Evolutionary conservation across 1,140 invertebrate genomes (phyloP).

Genomic region (Chrysomallon squamiferum): DNA sequence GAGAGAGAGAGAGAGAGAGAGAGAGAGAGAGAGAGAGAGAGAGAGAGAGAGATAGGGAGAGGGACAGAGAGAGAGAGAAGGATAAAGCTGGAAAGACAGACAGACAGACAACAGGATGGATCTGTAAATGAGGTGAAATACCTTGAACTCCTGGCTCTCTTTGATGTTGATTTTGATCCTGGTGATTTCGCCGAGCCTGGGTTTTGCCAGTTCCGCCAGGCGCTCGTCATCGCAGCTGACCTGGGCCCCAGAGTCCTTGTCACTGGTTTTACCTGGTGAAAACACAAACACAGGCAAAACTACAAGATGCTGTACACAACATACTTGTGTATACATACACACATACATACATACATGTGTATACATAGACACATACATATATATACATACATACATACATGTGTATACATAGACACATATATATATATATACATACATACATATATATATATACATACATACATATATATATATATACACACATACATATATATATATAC

Average conservation of each 20-base stretch:
- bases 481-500: too few species aligned
- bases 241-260: conserved; percentile 23
- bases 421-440: neutral
- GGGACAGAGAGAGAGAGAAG: too few species aligned
- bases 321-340: neutral
- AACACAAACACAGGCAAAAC: conserved; percentile 7
- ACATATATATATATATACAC: too few species aligned
- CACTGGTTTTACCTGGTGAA: conserved; percentile 24
- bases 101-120: too few species aligned
- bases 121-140: too few species aligned
- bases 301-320: neutral
- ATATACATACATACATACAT: neutral
- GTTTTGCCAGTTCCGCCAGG: conserved; percentile 89
- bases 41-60: too few species aligned
- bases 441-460: too few species aligned
- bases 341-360: neutral
- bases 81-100: too few species aligned
- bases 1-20: too few species aligned
- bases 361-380: neutral
- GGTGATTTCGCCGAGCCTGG: conserved; percentile 84
- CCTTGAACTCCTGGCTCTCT: conserved; percentile 98
- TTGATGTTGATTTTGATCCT: conserved; percentile 88
- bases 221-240: conserved; percentile 71
- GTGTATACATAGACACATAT: neutral
- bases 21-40: too few species aligned